Base-by-base conservation (phyloP, 2,888 invertebrate genomes). In the Uropetala carovei region DNA sequence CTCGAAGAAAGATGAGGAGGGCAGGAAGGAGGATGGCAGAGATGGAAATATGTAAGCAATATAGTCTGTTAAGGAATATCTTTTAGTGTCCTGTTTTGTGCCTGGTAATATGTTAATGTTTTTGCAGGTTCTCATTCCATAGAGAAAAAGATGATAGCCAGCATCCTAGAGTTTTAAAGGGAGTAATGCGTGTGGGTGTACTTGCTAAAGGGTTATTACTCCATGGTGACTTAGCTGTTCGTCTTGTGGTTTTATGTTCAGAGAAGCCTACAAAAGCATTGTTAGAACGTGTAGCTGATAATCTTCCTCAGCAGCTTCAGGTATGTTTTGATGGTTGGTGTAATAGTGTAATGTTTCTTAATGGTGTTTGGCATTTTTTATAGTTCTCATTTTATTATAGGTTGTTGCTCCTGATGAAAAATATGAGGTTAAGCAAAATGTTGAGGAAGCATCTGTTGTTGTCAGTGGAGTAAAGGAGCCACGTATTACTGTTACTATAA, bases 131-230 rank as follows among this genome's bases (percentile, higher is more conserved):
- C 94, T 97, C 97, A 92, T 97, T 97, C 95, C 97, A 97, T 95
- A 96, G 96, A 93, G 96, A 97, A 94, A 97, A 96, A 93, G 96
- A 96, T 93, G 96, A 95, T 92, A 94, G 96, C 92, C 95, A 96
- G 93, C 95, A 96, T 82, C 95, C 96, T 93, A 97, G 99, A 93
- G 97, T 98, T 93, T 96, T 99, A 85, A 98, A 99, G 95, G 99
- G 99, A 93, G 99, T 99, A 58, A 99, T 99, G 99, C 97, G 99
- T 93, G 99, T 99, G 85, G 99, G 99, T 92, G 97, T 98, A 94
- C 95, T 99, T 92, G 98, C 98, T 91, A 98, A 98, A 94, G 98
- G 99, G 81, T 96, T 99, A 93, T 96, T 99, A 94, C 96, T 99
- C 56, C 97, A 97, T 93, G 98, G 98, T 10, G 99, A 99, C 95